Evolutionary conservation across 2,113 vertebrate genomes (phyloP), one percentile per base, ranked within the genome.

Genomic region (Colossoma macropomum): DNA sequence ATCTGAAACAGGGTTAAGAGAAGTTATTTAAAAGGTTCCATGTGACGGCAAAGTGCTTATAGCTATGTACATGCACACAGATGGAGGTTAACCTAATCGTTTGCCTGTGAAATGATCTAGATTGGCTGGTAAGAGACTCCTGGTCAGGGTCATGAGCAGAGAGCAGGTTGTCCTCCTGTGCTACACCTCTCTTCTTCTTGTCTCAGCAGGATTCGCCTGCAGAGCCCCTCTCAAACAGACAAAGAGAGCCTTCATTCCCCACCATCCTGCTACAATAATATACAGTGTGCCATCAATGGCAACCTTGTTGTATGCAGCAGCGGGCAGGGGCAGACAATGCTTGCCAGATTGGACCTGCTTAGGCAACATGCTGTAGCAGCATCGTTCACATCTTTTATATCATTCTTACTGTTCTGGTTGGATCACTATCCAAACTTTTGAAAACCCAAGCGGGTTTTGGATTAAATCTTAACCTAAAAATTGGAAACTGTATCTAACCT

Each of bases 271-370:
- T 84, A 84, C 87, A 84, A 83, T 84, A 60, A 77, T 28, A 62
- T 86, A 74, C 84, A 84, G 80, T 87, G 80, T 60, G 72, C 68
- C 77, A 66, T 89, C 87, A 90, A 90, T 86, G 80, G 86, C 63
- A 82, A 76, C 80, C 84, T 88, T 90, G 89, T 90, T 88, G 83
- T 71, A 50, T 5, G 15, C 10, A 48, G 65, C 4, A 70, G 54
- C 21, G 32, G 48, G 77, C 12, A 62, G 50, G 66, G n/a, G 73
- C 1, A 45, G 25, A 56, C 34, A 17, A 72, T 75, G 30, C 56
- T 74, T 21, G 16, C 62, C 56, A 17, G 48, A 72, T 50, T 62
- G 48, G 19, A 38, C 82, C 74, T 59, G 41, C 27, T 28, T 84
- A 65, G 48, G 75, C 71, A n/a, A 73, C 52, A 50, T 34, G 56